These are phyloP conservation scores for Drosophila mayaguana DNA, from an alignment of 2,888 invertebrate species.

Conservation along the genomic window DNA sequence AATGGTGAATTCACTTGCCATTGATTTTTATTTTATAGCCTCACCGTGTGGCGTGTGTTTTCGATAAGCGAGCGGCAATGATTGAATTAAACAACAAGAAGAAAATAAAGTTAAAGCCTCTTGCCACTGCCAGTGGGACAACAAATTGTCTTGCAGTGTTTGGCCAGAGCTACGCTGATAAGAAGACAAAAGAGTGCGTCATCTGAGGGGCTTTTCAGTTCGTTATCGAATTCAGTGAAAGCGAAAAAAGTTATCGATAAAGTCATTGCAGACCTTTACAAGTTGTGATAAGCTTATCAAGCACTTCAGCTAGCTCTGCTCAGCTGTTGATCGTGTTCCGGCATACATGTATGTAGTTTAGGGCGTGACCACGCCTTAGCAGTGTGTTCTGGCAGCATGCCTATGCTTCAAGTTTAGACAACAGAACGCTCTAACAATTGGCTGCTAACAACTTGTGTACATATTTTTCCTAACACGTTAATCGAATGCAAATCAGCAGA, in stretches of 20 bases:
- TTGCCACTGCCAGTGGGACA: too few species aligned
- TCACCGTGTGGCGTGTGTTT: background rate
- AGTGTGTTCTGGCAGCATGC: background rate
- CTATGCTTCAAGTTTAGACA: background rate
- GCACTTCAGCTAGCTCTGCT: background rate
- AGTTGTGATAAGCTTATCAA: background rate
- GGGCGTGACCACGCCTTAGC: background rate
- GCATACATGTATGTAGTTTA: too few species aligned
- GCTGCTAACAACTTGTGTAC: slow-evolving; percentile 49
- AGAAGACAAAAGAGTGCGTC: background rate
- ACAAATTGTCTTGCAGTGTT: slow-evolving; percentile 19
- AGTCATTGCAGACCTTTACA: background rate
- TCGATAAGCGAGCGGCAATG: slow-evolving; percentile 19
- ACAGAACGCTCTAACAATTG: slow-evolving; percentile 10
- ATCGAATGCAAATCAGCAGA: slow-evolving; percentile 49
- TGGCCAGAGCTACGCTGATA: slow-evolving; percentile 29
- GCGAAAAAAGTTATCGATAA: background rate
- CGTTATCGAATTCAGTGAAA: background rate
- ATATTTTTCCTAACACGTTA: slow-evolving; percentile 38
- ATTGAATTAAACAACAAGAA: slow-evolving; percentile 2
- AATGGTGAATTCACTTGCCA: slow-evolving; percentile 33
- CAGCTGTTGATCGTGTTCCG: background rate
- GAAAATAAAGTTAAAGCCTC: background rate
- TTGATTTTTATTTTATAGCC: slow-evolving; percentile 17
- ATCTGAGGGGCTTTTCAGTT: background rate